These are phyloP conservation scores for Anneissia japonica DNA, from an alignment of 35 echinoderm and acorn worm genomes.

Conservation along the genomic window DNA sequence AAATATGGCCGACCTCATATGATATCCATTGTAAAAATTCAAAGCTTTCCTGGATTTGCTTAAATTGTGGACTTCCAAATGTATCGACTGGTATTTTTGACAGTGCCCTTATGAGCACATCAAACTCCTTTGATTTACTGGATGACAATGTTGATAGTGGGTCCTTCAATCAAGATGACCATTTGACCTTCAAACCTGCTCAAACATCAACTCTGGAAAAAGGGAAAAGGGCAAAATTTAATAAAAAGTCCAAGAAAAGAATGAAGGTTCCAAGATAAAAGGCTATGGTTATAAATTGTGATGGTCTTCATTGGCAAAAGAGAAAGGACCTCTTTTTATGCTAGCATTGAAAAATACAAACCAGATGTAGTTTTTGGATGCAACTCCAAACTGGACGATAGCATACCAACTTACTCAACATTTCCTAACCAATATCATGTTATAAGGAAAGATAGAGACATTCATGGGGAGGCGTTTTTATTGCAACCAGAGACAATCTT, in stretches of 20 bases:
- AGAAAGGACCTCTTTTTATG: constrained; percentile 7
- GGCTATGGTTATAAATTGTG: constrained; percentile 8
- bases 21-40: background rate
- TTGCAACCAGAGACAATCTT: too few relatives aligned
- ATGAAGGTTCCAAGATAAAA: background rate
- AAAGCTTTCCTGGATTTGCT: background rate
- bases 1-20: background rate
- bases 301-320: constrained; percentile 17
- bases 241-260: background rate
- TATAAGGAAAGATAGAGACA: constrained; percentile 5
- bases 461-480: constrained; percentile 22
- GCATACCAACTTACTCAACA: constrained; percentile 7
- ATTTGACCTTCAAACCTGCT: background rate
- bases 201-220: background rate
- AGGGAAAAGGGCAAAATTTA: background rate
- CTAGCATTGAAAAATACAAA: background rate
- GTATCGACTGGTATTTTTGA: background rate
- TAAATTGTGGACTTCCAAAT: constrained; percentile 8
- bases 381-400: constrained; percentile 10
- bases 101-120: background rate
- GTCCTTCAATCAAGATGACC: background rate
- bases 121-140: constrained; percentile 18
- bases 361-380: constrained; percentile 33
- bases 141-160: background rate
- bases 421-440: constrained; percentile 17